phyloP scores from a whole-genome alignment of 2,888 invertebrate genomes.

The Iphiclides podalirius region DNA sequence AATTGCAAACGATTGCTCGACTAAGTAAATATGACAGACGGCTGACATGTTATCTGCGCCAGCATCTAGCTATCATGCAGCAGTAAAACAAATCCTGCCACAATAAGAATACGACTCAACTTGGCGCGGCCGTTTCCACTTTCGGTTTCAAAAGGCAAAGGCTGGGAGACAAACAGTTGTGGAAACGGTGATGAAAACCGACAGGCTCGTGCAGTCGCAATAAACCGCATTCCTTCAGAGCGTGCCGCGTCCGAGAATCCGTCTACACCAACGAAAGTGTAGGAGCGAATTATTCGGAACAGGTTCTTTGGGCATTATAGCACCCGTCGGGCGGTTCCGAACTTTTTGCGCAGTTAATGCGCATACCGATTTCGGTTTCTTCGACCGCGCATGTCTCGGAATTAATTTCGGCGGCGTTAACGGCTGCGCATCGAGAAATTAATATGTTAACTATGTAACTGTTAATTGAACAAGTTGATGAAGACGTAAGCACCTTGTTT shows the following conservation, averaged over 20 bases:
- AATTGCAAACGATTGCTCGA: not conserved
- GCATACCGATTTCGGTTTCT: constrained; percentile 7
- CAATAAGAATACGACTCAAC: constrained; percentile 5
- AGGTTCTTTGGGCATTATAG: constrained; percentile 29
- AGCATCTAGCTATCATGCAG: not conserved
- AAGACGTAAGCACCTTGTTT: no score
- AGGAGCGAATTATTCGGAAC: constrained; percentile 33
- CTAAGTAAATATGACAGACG: constrained; percentile 10
- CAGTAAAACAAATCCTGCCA: not conserved
- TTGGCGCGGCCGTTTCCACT: constrained; percentile 33
- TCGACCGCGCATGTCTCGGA: not conserved
- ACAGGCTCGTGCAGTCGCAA: constrained; percentile 42
- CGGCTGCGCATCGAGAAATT: not conserved
- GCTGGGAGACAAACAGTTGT: constrained; percentile 37
- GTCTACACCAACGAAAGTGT: constrained; percentile 55
- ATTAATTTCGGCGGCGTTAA: not conserved
- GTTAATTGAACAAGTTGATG: not conserved
- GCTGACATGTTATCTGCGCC: no score
- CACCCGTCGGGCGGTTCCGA: constrained; percentile 25
- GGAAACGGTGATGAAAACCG: constrained; percentile 42
- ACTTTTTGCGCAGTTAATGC: constrained; percentile 22
- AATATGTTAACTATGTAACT: constrained; percentile 1
- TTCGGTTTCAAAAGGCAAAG: constrained; percentile 46
- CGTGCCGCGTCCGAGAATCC: constrained; percentile 37
- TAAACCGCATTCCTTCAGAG: constrained; percentile 51